Evolutionary conservation across 2,797 vertebrate species (phyloP).

Genomic region (Chromis chromis): DNA sequence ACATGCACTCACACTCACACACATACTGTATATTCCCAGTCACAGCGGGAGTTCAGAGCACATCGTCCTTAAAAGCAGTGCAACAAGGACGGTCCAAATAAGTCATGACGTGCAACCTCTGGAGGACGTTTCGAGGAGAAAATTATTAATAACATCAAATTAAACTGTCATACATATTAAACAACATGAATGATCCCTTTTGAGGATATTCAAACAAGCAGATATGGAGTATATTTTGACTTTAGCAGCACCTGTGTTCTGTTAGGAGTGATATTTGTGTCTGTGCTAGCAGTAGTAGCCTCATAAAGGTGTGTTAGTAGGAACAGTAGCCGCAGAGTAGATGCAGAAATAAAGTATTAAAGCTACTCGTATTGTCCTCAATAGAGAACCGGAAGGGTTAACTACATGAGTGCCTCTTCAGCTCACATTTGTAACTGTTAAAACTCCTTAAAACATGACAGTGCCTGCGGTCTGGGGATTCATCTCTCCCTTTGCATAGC

Average conservation of each 20-base stretch:
- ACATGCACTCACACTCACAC: slow-evolving; percentile 5
- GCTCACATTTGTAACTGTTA: slow-evolving; percentile 49
- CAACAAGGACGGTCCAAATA: slow-evolving; percentile 66
- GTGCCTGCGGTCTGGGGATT: slow-evolving; percentile 63
- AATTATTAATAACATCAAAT: background rate
- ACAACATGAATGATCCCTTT: background rate
- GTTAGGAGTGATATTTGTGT: background rate
- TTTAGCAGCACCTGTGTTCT: background rate
- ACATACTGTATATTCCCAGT: background rate
- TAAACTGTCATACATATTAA: background rate
- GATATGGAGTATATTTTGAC: background rate
- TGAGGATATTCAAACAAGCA: background rate
- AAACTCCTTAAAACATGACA: slow-evolving; percentile 68
- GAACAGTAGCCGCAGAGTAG: background rate
- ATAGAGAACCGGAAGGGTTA: slow-evolving; percentile 13
- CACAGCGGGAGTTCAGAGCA: slow-evolving; percentile 3
- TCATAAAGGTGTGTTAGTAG: background rate
- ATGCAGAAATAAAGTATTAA: background rate
- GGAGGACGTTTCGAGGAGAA: slow-evolving; percentile 25
- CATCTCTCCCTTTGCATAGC: slow-evolving; percentile 73
- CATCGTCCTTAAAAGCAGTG: background rate
- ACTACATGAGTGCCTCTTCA: slow-evolving; percentile 27
- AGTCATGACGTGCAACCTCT: slow-evolving; percentile 59
- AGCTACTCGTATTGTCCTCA: background rate
- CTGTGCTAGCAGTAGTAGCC: slow-evolving; percentile 1